Evolutionary conservation across 1,140 invertebrate genomes (phyloP), one percentile per base, ranked within the genome.

Genomic region (Temnothorax curvispinosus): DNA sequence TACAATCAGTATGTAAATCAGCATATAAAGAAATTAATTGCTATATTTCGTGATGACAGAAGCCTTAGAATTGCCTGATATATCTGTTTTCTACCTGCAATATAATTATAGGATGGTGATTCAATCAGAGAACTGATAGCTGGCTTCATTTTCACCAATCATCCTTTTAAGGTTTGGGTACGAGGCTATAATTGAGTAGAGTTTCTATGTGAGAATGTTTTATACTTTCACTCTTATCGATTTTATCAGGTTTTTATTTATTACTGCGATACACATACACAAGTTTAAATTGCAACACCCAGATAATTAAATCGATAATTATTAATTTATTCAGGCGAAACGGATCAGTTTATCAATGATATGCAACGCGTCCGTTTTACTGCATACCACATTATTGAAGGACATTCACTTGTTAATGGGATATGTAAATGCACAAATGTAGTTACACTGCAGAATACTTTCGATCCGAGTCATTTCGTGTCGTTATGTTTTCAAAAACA

Each of bases 141-240:
- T 72, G 65, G 65, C 65, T 81, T 81, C 50, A 56, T 72, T 71
- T 81, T 72, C 3, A 44, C 3, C 78, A 72, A 81, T 81, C 47
- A 72, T 41, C 4, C 8, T 56, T 81, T 27, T 71, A 81, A 44
- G 65, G 65, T 71, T 81, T 71, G 21, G 2, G 3, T 32, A 21
- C 9, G 6, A 65, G 41, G 6, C 1, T 32, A 11, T 54, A 81
- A 71, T 71, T 32, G 21, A 81, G 6, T 64, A 47, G 15, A 27
- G 38, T 47, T 81, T 27, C 50, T 58, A 56, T 44, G 9, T 67
- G 27, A 18, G 5, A 21, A 44, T 13, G 21, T 80, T 38, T 69
- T 4, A 41, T 11, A 18, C 21, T 81, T 69, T 71, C 6, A 54
- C 6, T 81, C 13, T 21, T 69, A 78, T 65, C 32, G 35, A 7